Conservation (phyloP, 2,797 vertebrate species). For the Pithecia hirsuta region DNA sequence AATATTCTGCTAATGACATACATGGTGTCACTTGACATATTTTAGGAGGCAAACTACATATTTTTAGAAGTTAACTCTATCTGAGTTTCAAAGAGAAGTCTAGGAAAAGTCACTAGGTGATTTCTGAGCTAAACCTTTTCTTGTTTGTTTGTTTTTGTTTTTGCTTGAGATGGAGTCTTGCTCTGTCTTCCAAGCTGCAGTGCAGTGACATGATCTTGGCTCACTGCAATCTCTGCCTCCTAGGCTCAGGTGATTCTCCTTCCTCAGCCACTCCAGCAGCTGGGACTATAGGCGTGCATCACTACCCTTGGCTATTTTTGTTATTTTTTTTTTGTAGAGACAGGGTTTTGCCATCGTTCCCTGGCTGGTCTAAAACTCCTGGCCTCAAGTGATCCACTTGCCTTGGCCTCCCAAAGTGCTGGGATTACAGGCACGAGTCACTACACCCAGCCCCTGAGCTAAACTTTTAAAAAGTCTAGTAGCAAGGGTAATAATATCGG, state of each 20-base stretch:
- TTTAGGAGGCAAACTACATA: not conserved
- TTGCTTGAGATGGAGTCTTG: not conserved
- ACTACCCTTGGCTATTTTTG: not conserved
- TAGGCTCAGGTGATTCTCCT: not conserved
- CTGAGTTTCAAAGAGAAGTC: not conserved
- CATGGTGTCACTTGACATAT: not conserved
- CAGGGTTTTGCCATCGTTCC: not conserved
- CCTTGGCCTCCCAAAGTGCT: not conserved
- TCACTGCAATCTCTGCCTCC: not conserved
- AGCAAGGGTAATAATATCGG: not conserved
- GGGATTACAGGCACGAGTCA: not conserved
- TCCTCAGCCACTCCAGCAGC: not conserved
- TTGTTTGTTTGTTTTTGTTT: not conserved
- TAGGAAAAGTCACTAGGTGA: not conserved
- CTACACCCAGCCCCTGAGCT: not conserved
- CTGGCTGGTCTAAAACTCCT: not conserved
- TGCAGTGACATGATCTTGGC: not conserved
- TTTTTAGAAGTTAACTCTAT: constrained; percentile 9
- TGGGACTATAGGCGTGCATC: not conserved
- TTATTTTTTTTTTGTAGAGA: not conserved
- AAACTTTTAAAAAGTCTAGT: not conserved
- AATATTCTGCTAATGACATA: not conserved
- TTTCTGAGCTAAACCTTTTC: not conserved
- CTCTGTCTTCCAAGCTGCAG: not conserved
- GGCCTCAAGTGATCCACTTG: not conserved